Conservation (phyloP, 2,888 invertebrate genomes). For the Tachystola acroxantha region DNA sequence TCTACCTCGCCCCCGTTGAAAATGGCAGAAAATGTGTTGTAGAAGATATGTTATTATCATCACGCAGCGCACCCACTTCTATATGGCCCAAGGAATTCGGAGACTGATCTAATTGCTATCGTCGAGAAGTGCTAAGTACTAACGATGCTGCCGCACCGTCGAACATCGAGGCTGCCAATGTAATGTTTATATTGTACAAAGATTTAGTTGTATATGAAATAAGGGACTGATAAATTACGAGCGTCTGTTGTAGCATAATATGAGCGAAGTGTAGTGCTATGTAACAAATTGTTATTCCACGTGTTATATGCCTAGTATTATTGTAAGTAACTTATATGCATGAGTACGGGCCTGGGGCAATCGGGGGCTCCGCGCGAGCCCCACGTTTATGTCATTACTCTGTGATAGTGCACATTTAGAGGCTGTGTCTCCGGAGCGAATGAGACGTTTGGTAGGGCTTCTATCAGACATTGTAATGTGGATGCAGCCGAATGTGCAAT, state of each 20-base stretch:
- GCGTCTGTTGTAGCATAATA: conserved; percentile 48
- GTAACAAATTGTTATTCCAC: conserved; percentile 67
- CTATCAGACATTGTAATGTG: conserved; percentile 26
- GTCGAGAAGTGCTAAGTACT: conserved; percentile 19
- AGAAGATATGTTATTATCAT: too few relatives aligned
- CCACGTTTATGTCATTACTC: conserved; percentile 75
- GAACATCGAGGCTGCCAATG: conserved; percentile 22
- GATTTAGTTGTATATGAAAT: conserved; percentile 38
- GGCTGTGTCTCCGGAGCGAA: conserved; percentile 45
- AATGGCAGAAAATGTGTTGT: too few relatives aligned
- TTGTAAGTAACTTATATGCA: conserved; percentile 67
- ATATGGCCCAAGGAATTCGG: too few relatives aligned
- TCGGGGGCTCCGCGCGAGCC: conserved; percentile 59
- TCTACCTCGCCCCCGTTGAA: too few relatives aligned
- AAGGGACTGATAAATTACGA: conserved; percentile 45
- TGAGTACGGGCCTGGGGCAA: conserved; percentile 76
- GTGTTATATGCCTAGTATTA: conserved; percentile 70
- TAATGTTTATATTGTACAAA: conserved; percentile 65
- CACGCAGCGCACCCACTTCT: too few relatives aligned
- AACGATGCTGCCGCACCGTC: conserved; percentile 11
- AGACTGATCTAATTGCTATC: conserved; percentile 18
- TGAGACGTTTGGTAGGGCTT: conserved; percentile 23
- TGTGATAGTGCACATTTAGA: conserved; percentile 72
- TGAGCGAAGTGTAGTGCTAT: conserved; percentile 63
- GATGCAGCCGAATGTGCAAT: conserved; percentile 64